A percentile compares a stretch with the other conserved stretches of the same genome.
Conservation (phyloP, 2,888 invertebrate genomes). For the Amblyjoppa proteus region DNA sequence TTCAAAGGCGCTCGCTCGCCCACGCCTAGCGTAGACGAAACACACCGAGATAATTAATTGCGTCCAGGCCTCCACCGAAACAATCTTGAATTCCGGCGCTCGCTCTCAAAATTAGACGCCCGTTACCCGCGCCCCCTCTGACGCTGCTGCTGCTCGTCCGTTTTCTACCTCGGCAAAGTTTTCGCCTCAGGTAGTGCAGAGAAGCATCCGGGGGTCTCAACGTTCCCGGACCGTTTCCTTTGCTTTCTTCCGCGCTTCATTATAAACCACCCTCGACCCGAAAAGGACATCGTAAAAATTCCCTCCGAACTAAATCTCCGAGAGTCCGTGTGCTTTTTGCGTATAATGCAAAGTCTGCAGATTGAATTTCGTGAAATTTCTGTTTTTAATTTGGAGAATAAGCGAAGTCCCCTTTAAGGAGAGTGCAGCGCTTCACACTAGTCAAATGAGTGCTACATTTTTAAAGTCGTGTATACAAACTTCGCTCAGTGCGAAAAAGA, state of each 20-base stretch:
- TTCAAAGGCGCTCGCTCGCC: slow-evolving; percentile 59
- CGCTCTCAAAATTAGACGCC: slow-evolving; percentile 62
- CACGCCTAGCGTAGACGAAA: slow-evolving; percentile 61
- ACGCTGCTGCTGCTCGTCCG: background rate
- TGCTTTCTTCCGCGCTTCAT: slow-evolving; percentile 21
- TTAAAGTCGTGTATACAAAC: no score
- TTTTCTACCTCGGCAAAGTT: slow-evolving; percentile 1
- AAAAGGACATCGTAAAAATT: background rate
- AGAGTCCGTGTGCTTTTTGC: background rate
- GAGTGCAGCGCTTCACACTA: no score
- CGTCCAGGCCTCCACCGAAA: slow-evolving; percentile 49
- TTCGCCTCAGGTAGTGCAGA: slow-evolving; percentile 4
- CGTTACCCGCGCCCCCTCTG: background rate
- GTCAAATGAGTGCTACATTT: no score
- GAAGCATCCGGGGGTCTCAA: slow-evolving; percentile 8
- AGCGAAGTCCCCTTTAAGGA: no score
- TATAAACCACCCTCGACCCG: background rate
- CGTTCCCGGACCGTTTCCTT: background rate
- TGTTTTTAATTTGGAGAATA: no score
- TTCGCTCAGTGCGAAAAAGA: no score
- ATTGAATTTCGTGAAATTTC: background rate
- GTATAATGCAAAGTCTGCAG: background rate
- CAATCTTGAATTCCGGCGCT: slow-evolving; percentile 57
- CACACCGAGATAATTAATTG: slow-evolving; percentile 64
- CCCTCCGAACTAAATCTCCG: background rate